A percentile compares a stretch with the other conserved stretches of the same genome.
phyloP scores from a whole-genome alignment of 2,797 vertebrate species.

The Alosa sapidissima region DNA sequence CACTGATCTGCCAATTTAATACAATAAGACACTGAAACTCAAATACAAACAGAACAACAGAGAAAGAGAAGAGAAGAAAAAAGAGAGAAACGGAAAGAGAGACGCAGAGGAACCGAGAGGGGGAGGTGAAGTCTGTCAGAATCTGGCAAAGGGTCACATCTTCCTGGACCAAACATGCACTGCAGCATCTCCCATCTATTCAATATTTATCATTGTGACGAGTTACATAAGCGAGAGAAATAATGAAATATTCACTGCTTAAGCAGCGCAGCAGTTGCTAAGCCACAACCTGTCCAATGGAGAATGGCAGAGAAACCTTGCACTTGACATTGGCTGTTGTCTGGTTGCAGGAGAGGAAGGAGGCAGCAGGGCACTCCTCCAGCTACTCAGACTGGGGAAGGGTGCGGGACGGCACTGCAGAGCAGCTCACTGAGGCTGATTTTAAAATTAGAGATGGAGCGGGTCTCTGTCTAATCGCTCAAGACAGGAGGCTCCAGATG shows the following conservation, averaged over 20 bases:
- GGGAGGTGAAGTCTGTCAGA: not conserved
- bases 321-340: not conserved
- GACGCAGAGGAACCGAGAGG: not conserved
- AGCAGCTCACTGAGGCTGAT: too few species aligned
- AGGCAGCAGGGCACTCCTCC: not conserved
- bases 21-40: not conserved
- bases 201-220: conserved; percentile 19
- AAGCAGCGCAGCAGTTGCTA: conserved; percentile 19
- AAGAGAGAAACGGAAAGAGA: not conserved
- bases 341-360: not conserved
- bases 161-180: not conserved
- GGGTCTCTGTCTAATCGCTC: too few species aligned
- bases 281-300: conserved; percentile 18
- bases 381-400: not conserved
- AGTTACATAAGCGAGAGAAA: conserved; percentile 25
- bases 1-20: not conserved
- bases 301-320: conserved; percentile 1
- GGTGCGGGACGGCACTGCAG: too few species aligned
- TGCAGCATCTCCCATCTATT: conserved; percentile 15
- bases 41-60: not conserved
- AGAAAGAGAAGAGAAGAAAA: not conserved
- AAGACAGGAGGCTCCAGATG: too few species aligned
- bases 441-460: too few species aligned
- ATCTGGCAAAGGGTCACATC: not conserved
- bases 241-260: conserved; percentile 24